phyloP scores from a whole-genome alignment of 2,113 vertebrate species.

The Sarotherodon lohbergeri region DNA sequence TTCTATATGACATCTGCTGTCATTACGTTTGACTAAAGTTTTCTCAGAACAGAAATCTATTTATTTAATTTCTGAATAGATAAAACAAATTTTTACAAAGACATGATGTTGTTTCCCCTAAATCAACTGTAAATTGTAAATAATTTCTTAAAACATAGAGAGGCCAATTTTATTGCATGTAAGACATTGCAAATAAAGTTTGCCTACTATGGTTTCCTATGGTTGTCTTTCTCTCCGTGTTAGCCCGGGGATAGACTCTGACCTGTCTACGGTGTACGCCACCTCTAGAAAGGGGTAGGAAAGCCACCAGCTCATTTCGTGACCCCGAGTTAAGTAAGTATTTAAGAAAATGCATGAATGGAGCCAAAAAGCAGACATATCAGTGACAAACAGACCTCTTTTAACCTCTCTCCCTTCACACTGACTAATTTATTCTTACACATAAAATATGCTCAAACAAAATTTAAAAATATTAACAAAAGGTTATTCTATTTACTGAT shows the following conservation, averaged over 20 bases:
- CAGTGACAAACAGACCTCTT: neutral
- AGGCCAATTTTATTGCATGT: neutral
- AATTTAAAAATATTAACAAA: neutral
- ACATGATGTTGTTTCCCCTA: neutral
- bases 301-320: neutral
- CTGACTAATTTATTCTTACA: neutral
- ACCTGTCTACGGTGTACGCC: neutral
- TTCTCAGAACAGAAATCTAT: neutral
- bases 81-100: neutral
- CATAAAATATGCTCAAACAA: neutral
- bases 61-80: neutral
- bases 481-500: neutral
- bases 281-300: neutral
- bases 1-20: neutral
- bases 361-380: neutral
- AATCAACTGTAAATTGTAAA: neutral
- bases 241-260: neutral
- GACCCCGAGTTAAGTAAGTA: neutral
- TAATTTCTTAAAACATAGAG: neutral
- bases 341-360: neutral
- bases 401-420: neutral
- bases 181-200: accelerated
- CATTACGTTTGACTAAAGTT: neutral
- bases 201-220: neutral
- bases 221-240: neutral